These are phyloP conservation scores for Aphidius gifuensis DNA, from an alignment of 1,140 invertebrate species.

Conservation along the genomic window DNA sequence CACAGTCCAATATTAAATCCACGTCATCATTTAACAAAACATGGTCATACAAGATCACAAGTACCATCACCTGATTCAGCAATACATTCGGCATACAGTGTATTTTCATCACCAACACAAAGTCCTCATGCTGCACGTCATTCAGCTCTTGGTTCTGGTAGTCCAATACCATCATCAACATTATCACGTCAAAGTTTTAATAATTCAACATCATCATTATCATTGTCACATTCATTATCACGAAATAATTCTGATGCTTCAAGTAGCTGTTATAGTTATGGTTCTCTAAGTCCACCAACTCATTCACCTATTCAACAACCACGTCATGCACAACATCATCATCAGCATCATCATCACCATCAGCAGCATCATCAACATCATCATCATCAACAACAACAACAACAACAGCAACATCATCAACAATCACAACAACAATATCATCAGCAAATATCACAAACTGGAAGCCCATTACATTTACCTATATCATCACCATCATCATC, in stretches of 20 bases:
- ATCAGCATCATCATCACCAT: constrained; percentile 24
- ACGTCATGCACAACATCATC: constrained; percentile 44
- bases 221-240: constrained; percentile 76
- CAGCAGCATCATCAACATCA: too few relatives aligned
- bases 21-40: constrained; percentile 57
- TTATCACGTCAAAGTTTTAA: constrained; percentile 53
- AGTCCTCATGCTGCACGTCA: constrained; percentile 82
- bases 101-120: constrained; percentile 78
- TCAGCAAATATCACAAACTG: constrained; percentile 49
- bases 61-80: constrained; percentile 75
- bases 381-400: too few relatives aligned
- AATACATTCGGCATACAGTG: constrained; percentile 80
- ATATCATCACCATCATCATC: constrained; percentile 26
- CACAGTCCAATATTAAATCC: constrained; percentile 65
- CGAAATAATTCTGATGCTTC: constrained; percentile 89
- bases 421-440: constrained; percentile 40
- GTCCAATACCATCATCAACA: constrained; percentile 56
- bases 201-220: constrained; percentile 52
- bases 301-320: constrained; percentile 78
- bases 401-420: too few relatives aligned
- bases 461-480: constrained; percentile 55
- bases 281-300: constrained; percentile 72
- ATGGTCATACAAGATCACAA: constrained; percentile 52
- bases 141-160: constrained; percentile 56
- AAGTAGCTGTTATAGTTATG: constrained; percentile 78